Base-by-base conservation (phyloP, 2,888 invertebrate species). In the Acrocera orbiculus region DNA sequence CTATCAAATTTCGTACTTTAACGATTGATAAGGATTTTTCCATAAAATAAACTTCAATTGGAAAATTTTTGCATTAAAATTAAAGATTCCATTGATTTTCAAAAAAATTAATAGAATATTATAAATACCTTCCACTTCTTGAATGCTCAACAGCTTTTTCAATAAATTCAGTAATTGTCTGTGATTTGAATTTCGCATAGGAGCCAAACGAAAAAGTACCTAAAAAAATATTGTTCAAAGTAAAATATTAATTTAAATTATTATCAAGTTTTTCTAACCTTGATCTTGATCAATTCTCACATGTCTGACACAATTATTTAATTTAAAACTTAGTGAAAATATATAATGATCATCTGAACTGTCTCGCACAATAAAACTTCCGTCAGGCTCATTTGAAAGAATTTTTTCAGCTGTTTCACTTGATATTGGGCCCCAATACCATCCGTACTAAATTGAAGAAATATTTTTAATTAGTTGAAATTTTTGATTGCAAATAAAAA, bases 191-290 rank as follows among this genome's bases (percentile, higher is more conserved):
- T 66, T 87, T 86, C 32, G 89, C 86, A 62, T 86, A 83, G 38
- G 83, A 85, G 40, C 90, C 89, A 63, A 90, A 92, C 60, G 89
- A 89, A 62, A 90, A 95, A 59, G 89, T 89, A 62, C 92, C 92
- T 92, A 63, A 34, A 28, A 32, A 17, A 19, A 16, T 25, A 29
- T n/a, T n/a, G n/a, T n/a, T n/a, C n/a, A n/a, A n/a, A n/a, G n/a
- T n/a, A n/a, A n/a, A n/a, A n/a, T n/a, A n/a, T n/a, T n/a, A n/a
- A n/a, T n/a, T n/a, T n/a, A n/a, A n/a, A n/a, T n/a, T n/a, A n/a
- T n/a, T n/a, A n/a, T n/a, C n/a, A n/a, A n/a, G n/a, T n/a, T n/a
- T n/a, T n/a, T n/a, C n/a, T 23, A 11, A 85, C 87, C 89, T 69
- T 89, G 87, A 65, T 89, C 87, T 55, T 90, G 89, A 61, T 90